A percentile compares a stretch with the other conserved stretches of the same genome.
Conservation (phyloP, 2,888 invertebrate species). For the Diplazon laetatorius region DNA sequence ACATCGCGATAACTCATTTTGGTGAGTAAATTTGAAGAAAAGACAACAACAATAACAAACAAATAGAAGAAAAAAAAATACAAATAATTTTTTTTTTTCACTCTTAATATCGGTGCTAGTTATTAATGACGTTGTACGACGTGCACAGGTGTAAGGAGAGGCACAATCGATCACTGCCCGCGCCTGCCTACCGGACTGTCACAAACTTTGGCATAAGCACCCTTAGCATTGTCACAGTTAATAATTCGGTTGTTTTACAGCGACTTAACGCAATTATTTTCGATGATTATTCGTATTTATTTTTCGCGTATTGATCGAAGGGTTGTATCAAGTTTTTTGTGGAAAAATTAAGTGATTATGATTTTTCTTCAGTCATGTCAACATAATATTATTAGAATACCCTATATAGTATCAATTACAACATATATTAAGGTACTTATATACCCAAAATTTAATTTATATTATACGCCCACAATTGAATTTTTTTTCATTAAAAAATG, state of each 20-base stretch:
- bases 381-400: no score
- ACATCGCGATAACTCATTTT: constrained; percentile 64
- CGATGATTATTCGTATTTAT: not conserved
- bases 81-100: constrained; percentile 12
- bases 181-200: constrained; percentile 10
- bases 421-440: no score
- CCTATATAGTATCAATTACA: no score
- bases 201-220: constrained; percentile 22
- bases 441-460: no score
- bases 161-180: constrained; percentile 56
- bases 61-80: no score
- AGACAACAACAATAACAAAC: no score
- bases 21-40: constrained; percentile 74
- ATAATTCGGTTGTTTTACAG: not conserved
- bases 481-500: no score
- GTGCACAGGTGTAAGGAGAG: constrained; percentile 35
- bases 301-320: no score
- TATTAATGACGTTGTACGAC: constrained; percentile 31
- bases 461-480: no score
- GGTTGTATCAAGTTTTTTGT: no score
- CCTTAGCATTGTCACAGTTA: constrained; percentile 8
- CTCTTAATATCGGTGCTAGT: constrained; percentile 32
- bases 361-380: no score
- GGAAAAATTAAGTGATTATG: no score
- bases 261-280: not conserved